Conservation (phyloP, 1,140 invertebrate genomes). For the Homalodisca vitripennis region DNA sequence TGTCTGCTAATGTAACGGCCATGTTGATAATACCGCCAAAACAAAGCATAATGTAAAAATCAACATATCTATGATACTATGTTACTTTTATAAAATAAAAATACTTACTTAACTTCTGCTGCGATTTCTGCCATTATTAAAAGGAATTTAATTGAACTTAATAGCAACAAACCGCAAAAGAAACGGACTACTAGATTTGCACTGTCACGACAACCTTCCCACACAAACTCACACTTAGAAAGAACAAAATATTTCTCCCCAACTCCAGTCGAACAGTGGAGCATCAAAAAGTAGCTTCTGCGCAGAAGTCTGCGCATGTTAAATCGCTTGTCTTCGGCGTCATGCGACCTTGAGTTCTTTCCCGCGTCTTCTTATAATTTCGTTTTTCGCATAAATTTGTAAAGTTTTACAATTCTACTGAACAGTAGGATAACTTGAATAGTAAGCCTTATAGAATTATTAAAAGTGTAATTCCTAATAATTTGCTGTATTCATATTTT, state of each 20-base stretch:
- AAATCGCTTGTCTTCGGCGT: background rate
- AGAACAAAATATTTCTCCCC: constrained; percentile 13
- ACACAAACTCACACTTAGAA: constrained; percentile 30
- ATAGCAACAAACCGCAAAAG: constrained; percentile 25
- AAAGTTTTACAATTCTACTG: too few relatives aligned
- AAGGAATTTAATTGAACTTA: constrained; percentile 15
- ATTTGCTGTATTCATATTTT: too few relatives aligned
- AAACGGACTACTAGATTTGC: constrained; percentile 18
- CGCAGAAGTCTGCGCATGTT: constrained; percentile 12
- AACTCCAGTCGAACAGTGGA: constrained; percentile 30
- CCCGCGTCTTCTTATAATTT: too few relatives aligned
- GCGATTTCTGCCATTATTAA: constrained; percentile 36
- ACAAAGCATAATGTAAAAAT: background rate
- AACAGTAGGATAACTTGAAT: too few relatives aligned
- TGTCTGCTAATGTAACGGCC: too few relatives aligned
- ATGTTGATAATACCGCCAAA: constrained; percentile 36
- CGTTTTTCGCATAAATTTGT: too few relatives aligned
- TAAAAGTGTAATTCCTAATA: too few relatives aligned
- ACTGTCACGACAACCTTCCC: constrained; percentile 37
- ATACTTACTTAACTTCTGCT: constrained; percentile 37
- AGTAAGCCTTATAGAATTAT: too few relatives aligned
- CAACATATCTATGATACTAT: constrained; percentile 7
- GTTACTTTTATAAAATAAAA: background rate
- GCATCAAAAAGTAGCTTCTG: background rate
- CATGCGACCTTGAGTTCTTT: background rate